Base-by-base conservation (phyloP, 2,113 vertebrate species). In the Silurus glanis region DNA sequence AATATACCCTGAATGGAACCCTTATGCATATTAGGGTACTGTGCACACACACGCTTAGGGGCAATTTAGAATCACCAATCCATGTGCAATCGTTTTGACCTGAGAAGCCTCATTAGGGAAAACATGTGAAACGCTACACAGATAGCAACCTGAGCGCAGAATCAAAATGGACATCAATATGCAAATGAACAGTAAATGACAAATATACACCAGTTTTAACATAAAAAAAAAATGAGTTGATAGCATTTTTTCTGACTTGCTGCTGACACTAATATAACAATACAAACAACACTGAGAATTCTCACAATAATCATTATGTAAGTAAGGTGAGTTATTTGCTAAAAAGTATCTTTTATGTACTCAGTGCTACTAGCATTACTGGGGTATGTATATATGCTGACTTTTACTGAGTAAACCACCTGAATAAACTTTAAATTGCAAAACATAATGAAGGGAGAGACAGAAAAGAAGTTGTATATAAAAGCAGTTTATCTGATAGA, bases 401-500 rank as follows among this genome's bases (percentile, higher is more conserved):
- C 21, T 58, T 58, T 55, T 76, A 61, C 21, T 51, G 45, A 64
- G 66, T 64, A 64, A 66, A 51, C 59, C 76, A 81, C 17, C 76
- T 72, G 64, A 71, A 72, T 21, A 71, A 80, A 81, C 74, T 47
- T 69, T 28, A 23, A 85, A 80, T 14, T 23, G 49, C 7, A n/a
- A 19, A 64, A 74, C 66, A 86, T 74, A 81, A 64, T 55, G 47
- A 21, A 61, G 56, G 13, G 3, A 25, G 51, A 86, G 51, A 58
- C 37, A 59, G 19, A 58, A 19, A 67, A 6, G 16, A 51, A 58
- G 55, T 86, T 62, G 76, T 84, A 81, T 80, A 84, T 84, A 79
- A 80, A 56, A 84, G 74, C 17, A 21, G 51, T 69, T 21, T 78
- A 84, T 84, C 67, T 83, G 74, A 47, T 67, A 84, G 86, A 87